Percentiles rank a stretch among this genome's conserved stretches.
phyloP scores from a whole-genome alignment of 1,140 invertebrate species.

The Dolichoris vasculosae region DNA sequence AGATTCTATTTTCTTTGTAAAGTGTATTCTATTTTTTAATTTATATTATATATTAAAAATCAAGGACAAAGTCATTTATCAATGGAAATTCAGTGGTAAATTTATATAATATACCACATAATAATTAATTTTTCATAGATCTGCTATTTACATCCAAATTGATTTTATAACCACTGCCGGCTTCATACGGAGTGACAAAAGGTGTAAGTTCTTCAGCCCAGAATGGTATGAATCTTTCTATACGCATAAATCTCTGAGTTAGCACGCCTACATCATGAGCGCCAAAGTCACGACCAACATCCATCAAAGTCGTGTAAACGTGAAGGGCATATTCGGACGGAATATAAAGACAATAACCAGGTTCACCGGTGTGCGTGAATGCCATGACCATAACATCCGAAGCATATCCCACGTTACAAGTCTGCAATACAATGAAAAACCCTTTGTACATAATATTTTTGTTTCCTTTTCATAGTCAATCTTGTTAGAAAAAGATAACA shows the following conservation, averaged over 20 bases:
- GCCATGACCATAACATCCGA: constrained; percentile 86
- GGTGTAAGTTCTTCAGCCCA: constrained; percentile 83
- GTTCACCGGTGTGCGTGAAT: constrained; percentile 88
- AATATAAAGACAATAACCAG: constrained; percentile 88
- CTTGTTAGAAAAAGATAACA: too few relatives aligned
- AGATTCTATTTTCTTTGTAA: too few relatives aligned
- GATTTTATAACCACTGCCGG: constrained; percentile 83
- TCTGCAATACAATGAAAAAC: constrained; percentile 65
- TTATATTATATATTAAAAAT: not conserved
- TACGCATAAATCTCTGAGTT: constrained; percentile 84
- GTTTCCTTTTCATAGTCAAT: too few relatives aligned
- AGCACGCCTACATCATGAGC: constrained; percentile 84
- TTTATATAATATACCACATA: not conserved
- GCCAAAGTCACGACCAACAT: constrained; percentile 79
- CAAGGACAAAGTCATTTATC: not conserved
- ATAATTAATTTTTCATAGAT: not conserved
- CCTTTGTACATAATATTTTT: not conserved
- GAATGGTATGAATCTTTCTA: constrained; percentile 79
- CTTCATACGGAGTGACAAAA: constrained; percentile 85
- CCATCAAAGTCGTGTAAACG: constrained; percentile 84
- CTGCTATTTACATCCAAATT: constrained; percentile 77
- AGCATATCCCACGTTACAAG: constrained; percentile 84
- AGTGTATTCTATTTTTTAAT: too few relatives aligned
- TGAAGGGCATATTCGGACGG: constrained; percentile 87
- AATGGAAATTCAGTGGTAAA: not conserved